Evolutionary conservation across 2,113 vertebrate genomes (phyloP), one percentile per base, ranked within the genome.

Genomic region (Cyprinodon tularosa): DNA sequence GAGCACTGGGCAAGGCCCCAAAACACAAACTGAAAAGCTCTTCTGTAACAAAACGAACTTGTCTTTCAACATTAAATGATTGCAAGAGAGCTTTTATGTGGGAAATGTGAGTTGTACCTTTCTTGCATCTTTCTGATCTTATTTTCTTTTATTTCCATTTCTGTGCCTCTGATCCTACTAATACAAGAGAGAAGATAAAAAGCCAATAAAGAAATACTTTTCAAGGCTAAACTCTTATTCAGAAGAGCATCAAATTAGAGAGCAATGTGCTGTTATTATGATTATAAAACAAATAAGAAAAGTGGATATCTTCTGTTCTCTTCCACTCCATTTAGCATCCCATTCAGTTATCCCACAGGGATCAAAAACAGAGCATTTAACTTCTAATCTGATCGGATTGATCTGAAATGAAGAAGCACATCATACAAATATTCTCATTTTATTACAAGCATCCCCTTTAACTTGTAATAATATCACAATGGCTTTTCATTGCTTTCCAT

Each of bases 21-120:
- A 78, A 86, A 84, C 77, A 74, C 69, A 74, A 77, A 50, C 62
- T 45, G 73, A 90, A 86, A n/a, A 57, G 74, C 81, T 90, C 88
- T 89, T 75, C 47, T 81, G 84, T 67, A 77, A 67, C 76, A 78
- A 81, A 84, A 80, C 78, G 77, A 89, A 88, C 85, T 71, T 72
- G 13, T 63, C 40, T 81, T 68, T 66, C 82, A 74, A 74, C 77
- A 84, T 76, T 64, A 77, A 68, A 78, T 74, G 40, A 71, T 72
- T 64, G 53, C 60, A 62, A 15, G 36, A 53, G 42, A 29, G 66
- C 70, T 81, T n/a, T 42, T 29, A 40, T 61, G 72, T 67, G 60
- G 75, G 45, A 20, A 9, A 48, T 14, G 70, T 66, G 62, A 29
- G 29, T 29, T 1, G 29, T 29, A 29, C 29, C 29, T 29, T 29